Percentiles rank a stretch among this genome's conserved stretches.
phyloP scores from a whole-genome alignment of 2,797 vertebrate genomes.

The Acanthopagrus latus region DNA sequence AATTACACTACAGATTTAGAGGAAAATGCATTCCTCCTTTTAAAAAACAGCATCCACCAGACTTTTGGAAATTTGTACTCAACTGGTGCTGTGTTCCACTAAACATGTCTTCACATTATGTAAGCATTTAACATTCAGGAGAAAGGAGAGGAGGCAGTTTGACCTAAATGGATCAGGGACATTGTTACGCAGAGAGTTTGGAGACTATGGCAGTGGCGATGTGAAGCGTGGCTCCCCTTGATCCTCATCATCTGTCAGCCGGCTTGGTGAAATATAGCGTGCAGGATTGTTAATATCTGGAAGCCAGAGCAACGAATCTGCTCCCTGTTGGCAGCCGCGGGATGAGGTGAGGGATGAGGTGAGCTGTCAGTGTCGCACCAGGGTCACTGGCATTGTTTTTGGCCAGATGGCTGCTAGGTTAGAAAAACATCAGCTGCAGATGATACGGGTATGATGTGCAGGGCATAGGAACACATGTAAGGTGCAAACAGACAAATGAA shows the following conservation, averaged over 20 bases:
- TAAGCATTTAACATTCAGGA: no score
- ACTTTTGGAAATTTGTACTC: not conserved
- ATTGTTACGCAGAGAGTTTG: not conserved
- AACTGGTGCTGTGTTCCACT: not conserved
- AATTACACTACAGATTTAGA: not conserved
- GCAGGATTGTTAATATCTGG: conserved; percentile 38
- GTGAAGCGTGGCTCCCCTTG: conserved; percentile 3
- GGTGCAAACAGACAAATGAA: not conserved
- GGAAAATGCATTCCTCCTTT: not conserved
- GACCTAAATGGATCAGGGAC: not conserved
- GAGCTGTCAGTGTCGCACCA: conserved; percentile 36
- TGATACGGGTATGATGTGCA: not conserved
- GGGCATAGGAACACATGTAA: not conserved
- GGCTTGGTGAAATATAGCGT: conserved; percentile 43
- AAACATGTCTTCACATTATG: not conserved
- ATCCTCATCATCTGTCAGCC: conserved; percentile 47
- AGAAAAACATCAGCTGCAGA: not conserved
- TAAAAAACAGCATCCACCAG: not conserved
- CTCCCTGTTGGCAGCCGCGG: conserved; percentile 20
- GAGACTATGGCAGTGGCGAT: not conserved
- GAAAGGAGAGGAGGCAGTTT: not conserved
- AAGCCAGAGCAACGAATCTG: conserved; percentile 33
- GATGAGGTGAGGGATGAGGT: conserved; percentile 29
- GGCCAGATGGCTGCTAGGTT: conserved; percentile 1
- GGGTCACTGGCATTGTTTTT: not conserved